Conservation (phyloP, 2,888 invertebrate genomes). For the Protonemura montana region DNA sequence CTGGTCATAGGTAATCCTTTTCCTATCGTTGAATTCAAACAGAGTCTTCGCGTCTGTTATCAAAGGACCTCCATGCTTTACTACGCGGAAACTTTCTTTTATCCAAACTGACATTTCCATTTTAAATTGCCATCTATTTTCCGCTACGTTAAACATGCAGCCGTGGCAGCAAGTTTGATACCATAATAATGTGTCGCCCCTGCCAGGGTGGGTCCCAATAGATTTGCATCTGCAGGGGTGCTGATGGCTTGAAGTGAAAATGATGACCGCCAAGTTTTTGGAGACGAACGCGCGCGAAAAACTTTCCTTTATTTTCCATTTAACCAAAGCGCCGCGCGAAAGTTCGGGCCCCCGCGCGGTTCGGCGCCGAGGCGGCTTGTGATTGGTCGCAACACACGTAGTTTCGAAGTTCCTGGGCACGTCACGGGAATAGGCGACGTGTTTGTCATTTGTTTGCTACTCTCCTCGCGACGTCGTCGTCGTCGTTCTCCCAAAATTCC, state of each 20-base stretch:
- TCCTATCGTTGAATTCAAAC: not conserved
- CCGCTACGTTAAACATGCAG: not conserved
- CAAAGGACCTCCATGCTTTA: not conserved
- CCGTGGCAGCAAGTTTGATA: not conserved
- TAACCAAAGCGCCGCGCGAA: slow-evolving; percentile 35
- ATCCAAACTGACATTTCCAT: not conserved
- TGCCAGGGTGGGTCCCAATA: not conserved
- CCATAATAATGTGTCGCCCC: not conserved
- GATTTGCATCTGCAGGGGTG: slow-evolving; percentile 31
- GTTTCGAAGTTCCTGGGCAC: slow-evolving; percentile 41
- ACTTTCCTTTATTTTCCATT: slow-evolving; percentile 36
- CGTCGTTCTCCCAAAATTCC: slow-evolving; percentile 19
- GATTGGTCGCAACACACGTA: slow-evolving; percentile 31
- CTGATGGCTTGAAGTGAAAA: slow-evolving; percentile 38
- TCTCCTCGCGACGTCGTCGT: not conserved
- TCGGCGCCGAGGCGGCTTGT: not conserved
- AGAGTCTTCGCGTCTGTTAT: not conserved
- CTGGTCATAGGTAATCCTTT: not conserved
- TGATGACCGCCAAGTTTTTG: slow-evolving; percentile 35
- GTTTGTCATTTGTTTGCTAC: slow-evolving; percentile 45
- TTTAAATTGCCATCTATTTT: slow-evolving; percentile 12
- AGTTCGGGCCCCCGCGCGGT: slow-evolving; percentile 1
- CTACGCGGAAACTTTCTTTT: not conserved
- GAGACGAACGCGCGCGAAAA: slow-evolving; percentile 8
- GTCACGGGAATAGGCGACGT: slow-evolving; percentile 44